These are phyloP conservation scores for Pomacea maculata DNA, from an alignment of 1,140 invertebrate genomes.

Conservation along the genomic window DNA sequence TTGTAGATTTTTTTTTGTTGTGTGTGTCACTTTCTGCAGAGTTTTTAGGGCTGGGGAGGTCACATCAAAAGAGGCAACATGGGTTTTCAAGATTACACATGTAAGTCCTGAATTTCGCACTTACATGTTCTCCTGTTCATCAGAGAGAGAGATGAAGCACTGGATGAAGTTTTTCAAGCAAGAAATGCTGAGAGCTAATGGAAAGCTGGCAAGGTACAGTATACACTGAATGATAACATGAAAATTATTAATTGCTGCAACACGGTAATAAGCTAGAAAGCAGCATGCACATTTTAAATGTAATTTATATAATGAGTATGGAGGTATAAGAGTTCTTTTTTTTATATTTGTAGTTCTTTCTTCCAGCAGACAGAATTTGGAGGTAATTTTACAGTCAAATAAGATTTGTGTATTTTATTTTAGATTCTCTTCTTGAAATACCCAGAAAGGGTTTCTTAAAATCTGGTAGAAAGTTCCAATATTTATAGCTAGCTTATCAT, in stretches of 20 bases:
- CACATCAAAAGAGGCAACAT: conserved; percentile 13
- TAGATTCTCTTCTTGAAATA: too few relatives aligned
- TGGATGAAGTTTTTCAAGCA: conserved; percentile 19
- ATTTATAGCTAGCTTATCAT: too few relatives aligned
- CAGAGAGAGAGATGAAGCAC: conserved; percentile 16
- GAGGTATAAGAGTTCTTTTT: neutral
- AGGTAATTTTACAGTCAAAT: neutral
- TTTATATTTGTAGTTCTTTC: neutral
- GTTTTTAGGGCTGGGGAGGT: conserved; percentile 11
- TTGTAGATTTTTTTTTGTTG: too few relatives aligned
- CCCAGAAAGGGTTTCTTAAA: too few relatives aligned
- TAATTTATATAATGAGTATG: neutral
- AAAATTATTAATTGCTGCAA: neutral
- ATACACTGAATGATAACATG: neutral
- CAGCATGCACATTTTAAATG: neutral
- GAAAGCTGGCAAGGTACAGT: conserved; percentile 8
- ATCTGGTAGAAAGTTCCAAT: too few relatives aligned
- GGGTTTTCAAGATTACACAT: conserved; percentile 17
- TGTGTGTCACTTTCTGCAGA: neutral
- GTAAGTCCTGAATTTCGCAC: conserved; percentile 8
- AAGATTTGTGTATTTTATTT: neutral
- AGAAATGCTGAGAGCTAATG: conserved; percentile 22
- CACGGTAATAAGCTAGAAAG: neutral
- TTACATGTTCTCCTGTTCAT: conserved; percentile 15
- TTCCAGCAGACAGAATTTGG: neutral